phyloP scores from a whole-genome alignment of 2,888 invertebrate species.

The Coelopa pilipes region DNA sequence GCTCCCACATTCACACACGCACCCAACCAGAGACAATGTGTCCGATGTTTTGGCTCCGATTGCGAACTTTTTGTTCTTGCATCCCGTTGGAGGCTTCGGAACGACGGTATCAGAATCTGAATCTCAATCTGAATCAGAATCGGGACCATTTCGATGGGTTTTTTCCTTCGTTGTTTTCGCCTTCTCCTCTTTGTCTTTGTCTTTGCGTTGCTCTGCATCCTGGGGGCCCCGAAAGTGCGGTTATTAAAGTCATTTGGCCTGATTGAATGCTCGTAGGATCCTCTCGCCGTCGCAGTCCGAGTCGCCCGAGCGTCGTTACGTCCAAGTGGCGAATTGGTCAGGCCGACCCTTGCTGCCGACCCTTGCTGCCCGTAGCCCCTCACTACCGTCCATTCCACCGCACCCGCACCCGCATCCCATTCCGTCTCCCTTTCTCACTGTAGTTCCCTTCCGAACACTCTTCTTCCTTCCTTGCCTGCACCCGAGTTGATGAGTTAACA shows the following conservation, averaged over 20 bases:
- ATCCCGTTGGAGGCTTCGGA: not conserved
- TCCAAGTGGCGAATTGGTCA: too few species aligned
- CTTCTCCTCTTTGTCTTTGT: not conserved
- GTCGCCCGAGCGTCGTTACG: too few species aligned
- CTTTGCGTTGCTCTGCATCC: not conserved
- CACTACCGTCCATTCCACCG: too few species aligned
- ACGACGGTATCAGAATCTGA: too few species aligned
- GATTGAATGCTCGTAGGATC: constrained; percentile 20
- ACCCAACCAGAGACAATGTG: not conserved
- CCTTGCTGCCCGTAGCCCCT: too few species aligned
- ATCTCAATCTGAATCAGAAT: not conserved
- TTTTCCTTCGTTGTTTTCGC: not conserved
- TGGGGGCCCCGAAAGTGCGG: not conserved
- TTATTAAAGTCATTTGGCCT: constrained; percentile 23
- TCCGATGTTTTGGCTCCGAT: not conserved
- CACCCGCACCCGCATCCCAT: too few species aligned
- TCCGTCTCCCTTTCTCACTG: too few species aligned
- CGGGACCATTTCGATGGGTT: not conserved
- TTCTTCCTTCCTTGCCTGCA: too few species aligned
- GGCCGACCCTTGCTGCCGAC: too few species aligned
- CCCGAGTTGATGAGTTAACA: too few species aligned
- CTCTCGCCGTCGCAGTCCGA: not conserved
- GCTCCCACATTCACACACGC: too few species aligned
- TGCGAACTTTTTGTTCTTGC: not conserved
- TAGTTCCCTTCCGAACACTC: too few species aligned